Percentiles rank a stretch among this genome's conserved stretches.
Evolutionary conservation across 2,113 vertebrate species (phyloP).

Genomic region (Tichodroma muraria): DNA sequence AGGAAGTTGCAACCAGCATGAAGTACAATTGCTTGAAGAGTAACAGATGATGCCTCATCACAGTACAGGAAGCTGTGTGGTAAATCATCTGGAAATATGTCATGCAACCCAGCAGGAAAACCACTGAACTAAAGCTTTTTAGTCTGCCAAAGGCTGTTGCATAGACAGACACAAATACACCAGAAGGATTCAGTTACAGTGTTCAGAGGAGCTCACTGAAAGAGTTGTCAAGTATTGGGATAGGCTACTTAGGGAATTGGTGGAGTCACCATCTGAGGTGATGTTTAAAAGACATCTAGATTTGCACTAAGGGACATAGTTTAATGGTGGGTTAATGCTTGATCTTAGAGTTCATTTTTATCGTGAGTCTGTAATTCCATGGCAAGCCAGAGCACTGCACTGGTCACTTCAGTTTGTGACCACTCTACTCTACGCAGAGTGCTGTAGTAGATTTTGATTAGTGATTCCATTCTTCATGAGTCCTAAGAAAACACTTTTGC

Average conservation of each 20-base stretch:
- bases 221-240: not conserved
- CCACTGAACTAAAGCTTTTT: not conserved
- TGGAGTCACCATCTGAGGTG: not conserved
- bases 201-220: not conserved
- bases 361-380: not conserved
- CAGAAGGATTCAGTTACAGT: not conserved
- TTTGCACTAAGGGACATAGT: not conserved
- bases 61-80: not conserved
- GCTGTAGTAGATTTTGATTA: not conserved
- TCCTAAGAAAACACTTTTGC: not conserved
- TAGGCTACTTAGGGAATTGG: too few species aligned
- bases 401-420: not conserved
- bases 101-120: not conserved
- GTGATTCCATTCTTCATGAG: not conserved
- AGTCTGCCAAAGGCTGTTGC: not conserved
- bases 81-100: constrained; percentile 9
- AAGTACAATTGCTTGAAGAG: constrained; percentile 18
- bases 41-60: constrained; percentile 11
- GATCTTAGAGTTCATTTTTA: not conserved
- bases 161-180: not conserved
- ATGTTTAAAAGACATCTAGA: not conserved
- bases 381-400: not conserved
- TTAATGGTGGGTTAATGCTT: not conserved
- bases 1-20: not conserved
- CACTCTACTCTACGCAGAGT: not conserved